These are phyloP conservation scores for Meloidogyne floridensis DNA, from an alignment of 1,140 invertebrate genomes.

Conservation along the genomic window DNA sequence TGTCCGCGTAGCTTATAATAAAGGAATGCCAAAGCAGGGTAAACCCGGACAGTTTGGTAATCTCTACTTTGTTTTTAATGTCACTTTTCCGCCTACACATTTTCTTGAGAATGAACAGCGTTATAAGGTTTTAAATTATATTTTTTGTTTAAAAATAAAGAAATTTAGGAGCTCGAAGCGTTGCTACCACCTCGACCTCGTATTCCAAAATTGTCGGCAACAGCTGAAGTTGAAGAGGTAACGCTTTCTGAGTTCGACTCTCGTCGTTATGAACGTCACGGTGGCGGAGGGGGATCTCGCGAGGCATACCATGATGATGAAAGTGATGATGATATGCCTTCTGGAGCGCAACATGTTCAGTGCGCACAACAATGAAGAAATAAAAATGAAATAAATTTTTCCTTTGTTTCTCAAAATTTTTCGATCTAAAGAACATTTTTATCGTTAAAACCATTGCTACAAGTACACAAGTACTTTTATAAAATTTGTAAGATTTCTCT, in stretches of 20 bases:
- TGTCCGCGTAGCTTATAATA: constrained; percentile 68
- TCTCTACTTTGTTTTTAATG: constrained; percentile 82
- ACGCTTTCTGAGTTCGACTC: constrained; percentile 47
- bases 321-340: constrained; percentile 26
- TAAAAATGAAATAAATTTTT: neutral
- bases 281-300: constrained; percentile 34
- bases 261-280: constrained; percentile 42
- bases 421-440: neutral
- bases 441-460: neutral
- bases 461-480: neutral
- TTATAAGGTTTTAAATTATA: constrained; percentile 68
- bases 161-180: constrained; percentile 44
- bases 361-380: constrained; percentile 45
- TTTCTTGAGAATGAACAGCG: constrained; percentile 75
- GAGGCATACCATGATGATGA: constrained; percentile 54
- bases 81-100: constrained; percentile 80
- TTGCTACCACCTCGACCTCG: constrained; percentile 41
- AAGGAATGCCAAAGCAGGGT: constrained; percentile 70
- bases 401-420: neutral
- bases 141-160: neutral
- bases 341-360: constrained; percentile 42
- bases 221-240: constrained; percentile 49
- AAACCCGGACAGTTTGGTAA: constrained; percentile 78
- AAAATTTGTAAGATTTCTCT: neutral
- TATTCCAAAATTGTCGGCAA: constrained; percentile 23